A percentile compares a stretch with the other conserved stretches of the same genome.
phyloP scores from a whole-genome alignment of 2,113 vertebrate genomes.

The Ariopsis seemanni region DNA sequence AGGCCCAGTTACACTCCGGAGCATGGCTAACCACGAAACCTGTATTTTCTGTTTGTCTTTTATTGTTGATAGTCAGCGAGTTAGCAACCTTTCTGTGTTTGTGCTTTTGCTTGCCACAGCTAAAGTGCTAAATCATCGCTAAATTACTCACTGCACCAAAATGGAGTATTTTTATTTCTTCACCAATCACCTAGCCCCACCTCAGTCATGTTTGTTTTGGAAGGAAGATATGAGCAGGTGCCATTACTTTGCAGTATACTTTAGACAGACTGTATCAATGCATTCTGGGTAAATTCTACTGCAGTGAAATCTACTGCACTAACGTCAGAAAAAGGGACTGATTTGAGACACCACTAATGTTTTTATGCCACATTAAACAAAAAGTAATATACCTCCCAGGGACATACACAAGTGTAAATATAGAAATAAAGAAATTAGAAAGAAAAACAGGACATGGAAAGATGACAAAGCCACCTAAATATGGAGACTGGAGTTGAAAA shows the following conservation, averaged over 20 bases:
- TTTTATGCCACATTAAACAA: not conserved
- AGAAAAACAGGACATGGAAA: not conserved
- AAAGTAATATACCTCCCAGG: not conserved
- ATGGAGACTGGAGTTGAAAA: not conserved
- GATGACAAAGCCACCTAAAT: not conserved
- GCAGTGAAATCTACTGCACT: not conserved
- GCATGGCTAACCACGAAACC: not conserved
- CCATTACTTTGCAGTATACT: not conserved
- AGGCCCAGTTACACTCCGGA: not conserved
- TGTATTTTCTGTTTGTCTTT: not conserved
- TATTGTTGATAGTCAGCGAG: not conserved
- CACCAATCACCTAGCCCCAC: not conserved
- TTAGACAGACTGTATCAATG: not conserved
- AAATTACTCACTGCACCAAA: not conserved
- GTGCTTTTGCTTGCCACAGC: too few species aligned
- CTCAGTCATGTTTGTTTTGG: not conserved
- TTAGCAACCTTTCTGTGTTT: not conserved
- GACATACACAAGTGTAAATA: not conserved
- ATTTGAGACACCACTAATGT: not conserved
- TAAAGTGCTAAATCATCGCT: not conserved
- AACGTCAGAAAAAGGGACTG: not conserved
- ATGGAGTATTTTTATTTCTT: not conserved
- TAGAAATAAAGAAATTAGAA: not conserved
- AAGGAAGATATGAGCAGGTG: not conserved
- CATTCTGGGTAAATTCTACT: not conserved